These are phyloP conservation scores for Chitala chitala DNA, from an alignment of 2,113 vertebrate genomes.

Conservation along the genomic window DNA sequence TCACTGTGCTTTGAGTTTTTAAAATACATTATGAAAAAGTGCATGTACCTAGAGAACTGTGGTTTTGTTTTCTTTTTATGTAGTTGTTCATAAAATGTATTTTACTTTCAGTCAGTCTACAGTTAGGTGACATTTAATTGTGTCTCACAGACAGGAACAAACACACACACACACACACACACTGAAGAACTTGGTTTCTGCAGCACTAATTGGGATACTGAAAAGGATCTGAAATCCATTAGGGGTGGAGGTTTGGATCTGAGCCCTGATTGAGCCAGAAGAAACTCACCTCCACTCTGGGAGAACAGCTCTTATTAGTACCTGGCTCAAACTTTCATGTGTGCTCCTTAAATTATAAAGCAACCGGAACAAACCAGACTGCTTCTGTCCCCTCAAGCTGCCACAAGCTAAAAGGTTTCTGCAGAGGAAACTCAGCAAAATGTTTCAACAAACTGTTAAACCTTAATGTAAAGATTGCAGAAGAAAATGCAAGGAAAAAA, in stretches of 20 bases:
- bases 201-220: conserved; percentile 57
- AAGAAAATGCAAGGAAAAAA: not conserved
- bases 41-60: not conserved
- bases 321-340: conserved; percentile 66
- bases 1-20: too few species aligned
- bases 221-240: conserved; percentile 65
- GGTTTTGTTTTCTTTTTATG: not conserved
- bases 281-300: conserved; percentile 54
- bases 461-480: conserved; percentile 34
- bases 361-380: conserved; percentile 57
- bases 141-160: not conserved
- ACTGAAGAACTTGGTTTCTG: too few species aligned
- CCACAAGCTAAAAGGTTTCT: conserved; percentile 60
- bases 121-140: too few species aligned
- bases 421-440: conserved; percentile 45
- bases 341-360: conserved; percentile 57
- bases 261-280: conserved; percentile 36
- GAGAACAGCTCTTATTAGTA: conserved; percentile 67
- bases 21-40: too few species aligned
- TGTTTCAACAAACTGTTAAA: conserved; percentile 45
- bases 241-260: conserved; percentile 52
- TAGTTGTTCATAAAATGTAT: not conserved
- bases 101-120: too few species aligned
- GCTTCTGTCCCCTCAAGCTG: conserved; percentile 24
- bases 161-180: conserved; percentile 8